Percentiles rank a stretch among this genome's conserved stretches.
Evolutionary conservation across 2,797 vertebrate genomes (phyloP).

Genomic region (Pangasius krempfi): DNA sequence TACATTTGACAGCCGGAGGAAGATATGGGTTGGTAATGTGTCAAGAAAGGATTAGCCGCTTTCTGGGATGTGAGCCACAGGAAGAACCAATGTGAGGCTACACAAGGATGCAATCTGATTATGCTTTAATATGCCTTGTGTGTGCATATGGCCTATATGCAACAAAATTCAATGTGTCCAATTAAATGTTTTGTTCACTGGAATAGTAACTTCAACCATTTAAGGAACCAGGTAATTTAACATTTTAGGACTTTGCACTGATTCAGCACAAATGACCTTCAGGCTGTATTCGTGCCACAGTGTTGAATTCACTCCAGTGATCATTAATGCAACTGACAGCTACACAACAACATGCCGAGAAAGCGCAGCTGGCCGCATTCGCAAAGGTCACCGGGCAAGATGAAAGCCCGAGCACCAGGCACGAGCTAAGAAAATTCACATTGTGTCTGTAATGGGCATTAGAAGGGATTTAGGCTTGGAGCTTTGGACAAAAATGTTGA

Average conservation of each 20-base stretch:
- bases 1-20: not conserved
- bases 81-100: not conserved
- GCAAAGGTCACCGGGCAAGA: constrained; percentile 6
- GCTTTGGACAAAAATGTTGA: not conserved
- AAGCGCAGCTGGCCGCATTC: constrained; percentile 5
- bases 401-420: not conserved
- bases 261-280: constrained; percentile 5
- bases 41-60: not conserved
- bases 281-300: not conserved
- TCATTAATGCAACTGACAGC: constrained; percentile 37
- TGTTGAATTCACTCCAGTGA: constrained; percentile 21
- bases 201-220: not conserved
- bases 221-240: not conserved
- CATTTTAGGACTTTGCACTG: not conserved
- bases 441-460: not conserved
- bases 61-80: not conserved
- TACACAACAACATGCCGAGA: constrained; percentile 5
- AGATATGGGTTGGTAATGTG: not conserved
- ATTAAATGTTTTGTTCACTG: not conserved
- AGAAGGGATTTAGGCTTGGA: not conserved
- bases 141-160: not conserved
- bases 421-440: constrained; percentile 5
- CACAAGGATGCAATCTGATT: not conserved
- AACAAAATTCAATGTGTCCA: not conserved
- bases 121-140: not conserved